These are phyloP conservation scores for Thalpophila matura DNA, from an alignment of 2,888 invertebrate species.

Conservation along the genomic window DNA sequence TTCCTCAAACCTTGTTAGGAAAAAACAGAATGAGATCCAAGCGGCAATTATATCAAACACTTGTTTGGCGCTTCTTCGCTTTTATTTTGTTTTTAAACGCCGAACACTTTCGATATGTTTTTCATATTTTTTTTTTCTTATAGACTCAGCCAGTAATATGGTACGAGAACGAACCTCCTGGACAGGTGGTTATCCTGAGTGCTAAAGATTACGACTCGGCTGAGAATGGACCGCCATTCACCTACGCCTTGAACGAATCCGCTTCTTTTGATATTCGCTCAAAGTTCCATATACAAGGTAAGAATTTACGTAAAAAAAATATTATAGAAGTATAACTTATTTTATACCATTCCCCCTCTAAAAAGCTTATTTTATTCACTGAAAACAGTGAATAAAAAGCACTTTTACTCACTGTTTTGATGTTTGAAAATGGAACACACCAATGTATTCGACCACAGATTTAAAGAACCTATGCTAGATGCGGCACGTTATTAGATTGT, in stretches of 20 bases:
- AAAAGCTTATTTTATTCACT: too few relatives aligned
- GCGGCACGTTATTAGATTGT: too few relatives aligned
- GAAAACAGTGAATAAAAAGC: too few relatives aligned
- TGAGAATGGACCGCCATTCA: conserved; percentile 96
- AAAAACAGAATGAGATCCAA: conserved; percentile 16
- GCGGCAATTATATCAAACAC: neutral
- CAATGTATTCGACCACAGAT: too few relatives aligned
- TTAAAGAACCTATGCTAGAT: too few relatives aligned
- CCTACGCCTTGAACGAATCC: conserved; percentile 92
- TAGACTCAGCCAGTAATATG: conserved; percentile 95
- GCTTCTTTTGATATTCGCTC: conserved; percentile 93
- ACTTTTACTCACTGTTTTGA: too few relatives aligned
- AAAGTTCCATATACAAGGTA: conserved; percentile 93
- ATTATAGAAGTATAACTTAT: neutral
- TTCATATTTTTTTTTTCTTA: conserved; percentile 5
- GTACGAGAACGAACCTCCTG: conserved; percentile 94
- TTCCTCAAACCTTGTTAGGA: neutral
- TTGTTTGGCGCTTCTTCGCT: neutral
- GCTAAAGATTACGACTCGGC: conserved; percentile 96
- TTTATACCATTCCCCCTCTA: too few relatives aligned
- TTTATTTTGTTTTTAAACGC: neutral
- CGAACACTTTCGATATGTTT: neutral
- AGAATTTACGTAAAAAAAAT: conserved; percentile 58
- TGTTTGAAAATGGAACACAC: too few relatives aligned
- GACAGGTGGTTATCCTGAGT: conserved; percentile 92